These are phyloP conservation scores for Cotesia typhae DNA, from an alignment of 1,140 invertebrate genomes.

Conservation along the genomic window DNA sequence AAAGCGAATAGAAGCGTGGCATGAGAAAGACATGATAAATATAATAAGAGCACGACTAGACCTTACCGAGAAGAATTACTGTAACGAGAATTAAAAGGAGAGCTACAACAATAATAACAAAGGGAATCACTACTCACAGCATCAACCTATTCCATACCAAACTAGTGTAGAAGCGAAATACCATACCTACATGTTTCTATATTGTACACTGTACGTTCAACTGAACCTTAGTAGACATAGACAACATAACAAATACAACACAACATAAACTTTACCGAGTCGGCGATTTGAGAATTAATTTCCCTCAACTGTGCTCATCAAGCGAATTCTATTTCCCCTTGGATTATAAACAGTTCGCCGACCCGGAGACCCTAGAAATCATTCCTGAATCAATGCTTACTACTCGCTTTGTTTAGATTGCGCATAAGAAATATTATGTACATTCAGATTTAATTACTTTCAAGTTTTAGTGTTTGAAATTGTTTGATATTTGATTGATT, in stretches of 20 bases:
- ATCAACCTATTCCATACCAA: not conserved
- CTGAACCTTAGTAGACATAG: too few species aligned
- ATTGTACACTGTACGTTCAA: conserved; percentile 2
- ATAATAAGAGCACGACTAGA: not conserved
- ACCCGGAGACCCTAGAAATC: conserved; percentile 21
- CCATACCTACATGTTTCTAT: too few species aligned
- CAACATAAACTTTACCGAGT: not conserved
- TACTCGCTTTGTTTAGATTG: not conserved
- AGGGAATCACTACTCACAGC: too few species aligned
- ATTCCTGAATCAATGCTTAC: not conserved
- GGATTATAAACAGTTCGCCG: conserved; percentile 35
- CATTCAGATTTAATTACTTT: too few species aligned
- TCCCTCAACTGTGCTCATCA: conserved; percentile 37
- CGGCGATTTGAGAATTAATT: conserved; percentile 38
- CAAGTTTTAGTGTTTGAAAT: too few species aligned
- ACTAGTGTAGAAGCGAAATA: too few species aligned
- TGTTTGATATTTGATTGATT: too few species aligned
- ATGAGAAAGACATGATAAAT: not conserved
- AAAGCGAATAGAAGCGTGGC: too few species aligned
- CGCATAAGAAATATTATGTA: too few species aligned
- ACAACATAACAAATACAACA: not conserved
- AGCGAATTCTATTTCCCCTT: conserved; percentile 34
- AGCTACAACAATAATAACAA: not conserved
- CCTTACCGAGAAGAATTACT: not conserved
- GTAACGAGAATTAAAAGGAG: not conserved